Conservation (phyloP, 2,888 invertebrate genomes). For the Zaprionus lineosus region DNA sequence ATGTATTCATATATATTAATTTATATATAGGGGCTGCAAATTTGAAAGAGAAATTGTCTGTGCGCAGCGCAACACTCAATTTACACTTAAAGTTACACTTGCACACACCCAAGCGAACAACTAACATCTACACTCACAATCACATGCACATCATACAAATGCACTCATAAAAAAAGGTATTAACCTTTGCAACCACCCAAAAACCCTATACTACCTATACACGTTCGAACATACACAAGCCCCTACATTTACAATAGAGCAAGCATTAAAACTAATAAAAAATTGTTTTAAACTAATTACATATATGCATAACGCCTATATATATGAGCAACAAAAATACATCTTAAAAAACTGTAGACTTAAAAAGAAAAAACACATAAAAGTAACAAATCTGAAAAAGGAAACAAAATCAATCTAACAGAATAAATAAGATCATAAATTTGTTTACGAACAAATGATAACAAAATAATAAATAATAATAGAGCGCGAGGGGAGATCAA, state of each 20-base stretch:
- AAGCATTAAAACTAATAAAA: constrained; percentile 38
- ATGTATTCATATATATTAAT: constrained; percentile 37
- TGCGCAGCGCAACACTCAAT: constrained; percentile 62
- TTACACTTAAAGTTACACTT: constrained; percentile 6
- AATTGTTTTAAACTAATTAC: constrained; percentile 45
- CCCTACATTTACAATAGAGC: constrained; percentile 38
- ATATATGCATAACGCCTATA: constrained; percentile 29
- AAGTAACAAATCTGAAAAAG: constrained; percentile 13
- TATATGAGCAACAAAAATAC: constrained; percentile 30
- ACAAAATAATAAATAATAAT: constrained; percentile 23
- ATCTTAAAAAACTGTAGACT: constrained; percentile 36
- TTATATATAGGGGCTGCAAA: constrained; percentile 63
- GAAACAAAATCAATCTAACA: constrained; percentile 29
- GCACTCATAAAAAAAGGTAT: no score
- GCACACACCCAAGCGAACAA: neutral
- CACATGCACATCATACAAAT: no score
- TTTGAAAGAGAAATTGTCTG: constrained; percentile 75
- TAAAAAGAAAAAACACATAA: constrained; percentile 29
- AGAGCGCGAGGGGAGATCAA: constrained; percentile 33
- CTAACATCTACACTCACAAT: neutral
- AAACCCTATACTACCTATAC: no score
- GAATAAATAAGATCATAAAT: constrained; percentile 7
- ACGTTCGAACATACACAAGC: constrained; percentile 17
- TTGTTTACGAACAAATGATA: constrained; percentile 12
- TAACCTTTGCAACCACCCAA: no score